These are phyloP conservation scores for Morelia viridis DNA, from an alignment of 2,797 vertebrate species.

Conservation along the genomic window DNA sequence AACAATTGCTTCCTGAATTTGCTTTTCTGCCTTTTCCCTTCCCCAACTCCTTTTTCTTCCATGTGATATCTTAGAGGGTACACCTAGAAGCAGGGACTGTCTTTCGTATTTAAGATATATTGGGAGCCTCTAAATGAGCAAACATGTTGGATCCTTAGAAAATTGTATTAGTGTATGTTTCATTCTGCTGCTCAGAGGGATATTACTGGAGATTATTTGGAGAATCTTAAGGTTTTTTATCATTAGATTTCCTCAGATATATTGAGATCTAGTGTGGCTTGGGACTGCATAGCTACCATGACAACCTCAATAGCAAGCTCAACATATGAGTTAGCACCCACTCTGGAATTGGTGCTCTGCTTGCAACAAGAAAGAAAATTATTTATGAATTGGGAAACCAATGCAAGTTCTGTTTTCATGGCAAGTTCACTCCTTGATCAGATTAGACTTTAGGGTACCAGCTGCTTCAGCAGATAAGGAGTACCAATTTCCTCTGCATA, in stretches of 20 bases:
- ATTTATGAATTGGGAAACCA: not conserved
- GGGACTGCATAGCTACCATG: not conserved
- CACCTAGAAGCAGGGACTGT: too few relatives aligned
- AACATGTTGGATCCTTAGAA: not conserved
- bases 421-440: not conserved
- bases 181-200: not conserved
- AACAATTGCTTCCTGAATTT: not conserved
- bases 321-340: not conserved
- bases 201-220: not conserved
- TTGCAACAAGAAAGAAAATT: not conserved
- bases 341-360: not conserved
- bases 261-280: not conserved
- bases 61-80: too few relatives aligned
- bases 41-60: not conserved
- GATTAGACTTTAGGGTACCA: not conserved
- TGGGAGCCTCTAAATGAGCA: not conserved
- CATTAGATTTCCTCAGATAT: not conserved
- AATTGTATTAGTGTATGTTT: not conserved
- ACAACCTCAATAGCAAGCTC: not conserved
- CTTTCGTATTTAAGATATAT: not conserved
- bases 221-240: not conserved
- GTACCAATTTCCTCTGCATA: not conserved
- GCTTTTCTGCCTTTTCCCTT: not conserved
- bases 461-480: not conserved
- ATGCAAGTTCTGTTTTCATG: not conserved